Percentiles rank a stretch among this genome's conserved stretches.
Conservation (phyloP, 2,113 vertebrate species). For the Otis tarda region DNA sequence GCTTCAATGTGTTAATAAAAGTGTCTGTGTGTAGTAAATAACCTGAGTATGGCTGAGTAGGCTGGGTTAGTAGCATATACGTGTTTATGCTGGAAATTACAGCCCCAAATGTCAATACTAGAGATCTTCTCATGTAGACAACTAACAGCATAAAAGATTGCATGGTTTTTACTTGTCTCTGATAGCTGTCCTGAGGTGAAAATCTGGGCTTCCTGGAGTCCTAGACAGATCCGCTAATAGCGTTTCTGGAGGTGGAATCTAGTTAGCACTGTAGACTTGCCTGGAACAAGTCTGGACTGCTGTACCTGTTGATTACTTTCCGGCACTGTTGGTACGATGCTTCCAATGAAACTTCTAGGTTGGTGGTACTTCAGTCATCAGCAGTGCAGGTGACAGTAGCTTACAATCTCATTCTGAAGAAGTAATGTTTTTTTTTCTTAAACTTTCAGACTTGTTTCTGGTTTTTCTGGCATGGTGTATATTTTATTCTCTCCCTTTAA, state of each 20-base stretch:
- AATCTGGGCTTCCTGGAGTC: not conserved
- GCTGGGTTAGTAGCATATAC: not conserved
- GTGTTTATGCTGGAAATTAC: not conserved
- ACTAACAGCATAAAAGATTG: not conserved
- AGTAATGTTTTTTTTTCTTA: not conserved
- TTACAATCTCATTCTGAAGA: not conserved
- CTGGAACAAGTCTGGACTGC: not conserved
- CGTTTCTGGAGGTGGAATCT: not conserved
- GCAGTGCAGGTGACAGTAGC: not conserved
- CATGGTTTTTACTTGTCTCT: not conserved
- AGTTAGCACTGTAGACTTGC: not conserved
- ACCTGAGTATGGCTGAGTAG: not conserved
- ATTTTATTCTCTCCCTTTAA: not conserved
- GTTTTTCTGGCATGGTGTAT: not conserved
- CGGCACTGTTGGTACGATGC: not conserved
- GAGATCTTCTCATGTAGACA: not conserved
- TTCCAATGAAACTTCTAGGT: not conserved
- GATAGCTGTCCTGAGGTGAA: not conserved
- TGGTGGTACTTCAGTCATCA: not conserved
- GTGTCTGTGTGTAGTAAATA: not conserved
- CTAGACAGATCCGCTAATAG: not conserved
- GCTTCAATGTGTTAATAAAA: not conserved
- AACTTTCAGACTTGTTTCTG: not conserved
- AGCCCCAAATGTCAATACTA: not conserved
- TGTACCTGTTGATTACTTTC: not conserved